Evolutionary conservation across 2,888 invertebrate species (phyloP).

Genomic region (Agapetus fuscipes): DNA sequence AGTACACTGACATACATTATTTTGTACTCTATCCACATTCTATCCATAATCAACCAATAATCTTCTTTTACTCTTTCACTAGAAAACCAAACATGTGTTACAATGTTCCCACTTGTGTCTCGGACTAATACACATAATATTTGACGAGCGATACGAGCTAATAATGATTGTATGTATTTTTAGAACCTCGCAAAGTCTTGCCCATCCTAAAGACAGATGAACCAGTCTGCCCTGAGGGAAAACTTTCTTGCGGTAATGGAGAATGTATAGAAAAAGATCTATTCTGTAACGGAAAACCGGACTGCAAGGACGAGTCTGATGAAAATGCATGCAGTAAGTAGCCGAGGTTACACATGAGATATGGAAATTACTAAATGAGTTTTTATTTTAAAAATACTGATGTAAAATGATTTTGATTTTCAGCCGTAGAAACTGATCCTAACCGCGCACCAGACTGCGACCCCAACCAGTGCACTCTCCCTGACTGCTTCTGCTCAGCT

Average conservation of each 20-base stretch:
- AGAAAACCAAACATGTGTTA: too few species aligned
- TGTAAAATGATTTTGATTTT: constrained; percentile 24
- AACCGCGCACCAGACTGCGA: constrained; percentile 90
- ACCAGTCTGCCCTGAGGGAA: constrained; percentile 83
- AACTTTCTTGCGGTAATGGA: constrained; percentile 84
- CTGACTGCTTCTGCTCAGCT: constrained; percentile 89
- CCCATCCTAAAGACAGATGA: constrained; percentile 89
- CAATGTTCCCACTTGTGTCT: too few species aligned
- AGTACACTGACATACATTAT: too few species aligned
- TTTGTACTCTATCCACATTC: too few species aligned
- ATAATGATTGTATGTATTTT: too few species aligned
- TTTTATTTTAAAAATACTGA: too few species aligned
- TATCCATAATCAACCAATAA: too few species aligned
- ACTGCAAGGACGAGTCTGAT: constrained; percentile 90
- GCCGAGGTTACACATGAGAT: too few species aligned
- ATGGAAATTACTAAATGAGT: too few species aligned
- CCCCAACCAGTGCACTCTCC: constrained; percentile 76
- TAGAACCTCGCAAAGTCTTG: constrained; percentile 81
- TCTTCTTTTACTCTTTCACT: too few species aligned
- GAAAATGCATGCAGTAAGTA: constrained; percentile 92
- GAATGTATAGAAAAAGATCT: constrained; percentile 87
- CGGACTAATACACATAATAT: too few species aligned
- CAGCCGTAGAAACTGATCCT: constrained; percentile 83
- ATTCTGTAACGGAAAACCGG: constrained; percentile 88
- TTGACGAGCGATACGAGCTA: too few species aligned